These are phyloP conservation scores for Ophion slaviceki DNA, from an alignment of 2,888 invertebrate genomes.

Conservation along the genomic window DNA sequence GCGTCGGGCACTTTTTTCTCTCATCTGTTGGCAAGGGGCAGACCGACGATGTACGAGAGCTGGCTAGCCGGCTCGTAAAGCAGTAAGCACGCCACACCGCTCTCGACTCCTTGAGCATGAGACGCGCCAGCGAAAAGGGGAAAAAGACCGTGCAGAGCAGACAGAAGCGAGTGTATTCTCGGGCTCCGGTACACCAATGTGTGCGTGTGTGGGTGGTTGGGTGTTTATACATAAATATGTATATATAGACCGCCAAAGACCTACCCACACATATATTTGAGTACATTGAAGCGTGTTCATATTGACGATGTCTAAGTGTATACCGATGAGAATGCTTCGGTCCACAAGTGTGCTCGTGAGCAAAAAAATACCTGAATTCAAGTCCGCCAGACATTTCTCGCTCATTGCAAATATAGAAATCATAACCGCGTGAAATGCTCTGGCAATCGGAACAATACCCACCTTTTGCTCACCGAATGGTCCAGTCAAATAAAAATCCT, in stretches of 20 bases:
- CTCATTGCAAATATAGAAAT: conserved; percentile 14
- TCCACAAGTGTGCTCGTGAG: conserved; percentile 21
- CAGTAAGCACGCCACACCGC: conserved; percentile 50
- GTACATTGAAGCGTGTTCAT: background rate
- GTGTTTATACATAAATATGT: conserved; percentile 2
- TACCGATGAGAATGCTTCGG: conserved; percentile 6
- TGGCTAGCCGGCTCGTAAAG: conserved; percentile 59
- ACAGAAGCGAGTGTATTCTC: conserved; percentile 54
- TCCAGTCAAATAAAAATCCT: background rate
- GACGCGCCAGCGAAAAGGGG: conserved; percentile 59
- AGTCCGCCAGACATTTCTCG: background rate
- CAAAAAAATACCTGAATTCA: conserved; percentile 17
- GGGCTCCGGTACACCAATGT: conserved; percentile 5
- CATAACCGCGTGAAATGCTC: background rate
- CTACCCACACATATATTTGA: background rate
- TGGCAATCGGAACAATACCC: conserved; percentile 3
- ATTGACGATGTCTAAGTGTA: conserved; percentile 1
- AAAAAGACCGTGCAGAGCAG: conserved; percentile 57
- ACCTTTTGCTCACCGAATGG: background rate
- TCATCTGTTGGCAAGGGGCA: conserved; percentile 43
- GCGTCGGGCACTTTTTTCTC: conserved; percentile 33
- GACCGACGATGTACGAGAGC: conserved; percentile 35
- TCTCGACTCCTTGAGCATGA: conserved; percentile 56
- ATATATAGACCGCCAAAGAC: background rate
- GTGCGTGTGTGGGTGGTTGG: background rate